Evolutionary conservation across 2,797 vertebrate genomes (phyloP).

Genomic region (Rallus crepitans): DNA sequence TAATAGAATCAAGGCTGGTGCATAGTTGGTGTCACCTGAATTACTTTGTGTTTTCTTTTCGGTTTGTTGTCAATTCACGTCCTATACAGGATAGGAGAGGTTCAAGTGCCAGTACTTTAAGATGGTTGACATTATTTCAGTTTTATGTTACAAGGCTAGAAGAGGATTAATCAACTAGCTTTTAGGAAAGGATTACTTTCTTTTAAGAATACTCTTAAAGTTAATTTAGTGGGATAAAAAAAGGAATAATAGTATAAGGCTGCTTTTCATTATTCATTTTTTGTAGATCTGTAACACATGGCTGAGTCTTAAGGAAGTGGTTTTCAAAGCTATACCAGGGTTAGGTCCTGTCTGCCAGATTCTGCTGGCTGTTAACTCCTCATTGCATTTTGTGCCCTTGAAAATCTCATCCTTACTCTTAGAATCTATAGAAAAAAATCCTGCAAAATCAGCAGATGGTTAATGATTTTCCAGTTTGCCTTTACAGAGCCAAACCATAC

Average conservation of each 20-base stretch:
- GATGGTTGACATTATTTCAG: neutral
- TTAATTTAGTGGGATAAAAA: constrained; percentile 13
- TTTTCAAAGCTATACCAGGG: neutral
- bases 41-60: neutral
- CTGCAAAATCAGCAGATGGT: neutral
- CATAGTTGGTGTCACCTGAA: neutral
- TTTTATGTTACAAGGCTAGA: neutral
- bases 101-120: neutral
- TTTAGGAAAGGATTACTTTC: neutral
- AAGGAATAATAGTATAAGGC: neutral
- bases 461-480: neutral
- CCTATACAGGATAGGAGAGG: neutral
- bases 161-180: neutral
- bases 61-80: neutral
- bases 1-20: neutral
- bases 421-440: neutral
- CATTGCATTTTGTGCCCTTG: neutral
- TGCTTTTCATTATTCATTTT: constrained; percentile 1
- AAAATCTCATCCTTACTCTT: neutral
- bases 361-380: neutral
- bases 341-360: neutral
- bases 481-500: neutral
- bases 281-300: neutral
- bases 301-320: neutral
- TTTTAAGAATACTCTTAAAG: neutral